Evolutionary conservation across 2,888 invertebrate genomes (phyloP).

Genomic region (Lasioglossum morio): DNA sequence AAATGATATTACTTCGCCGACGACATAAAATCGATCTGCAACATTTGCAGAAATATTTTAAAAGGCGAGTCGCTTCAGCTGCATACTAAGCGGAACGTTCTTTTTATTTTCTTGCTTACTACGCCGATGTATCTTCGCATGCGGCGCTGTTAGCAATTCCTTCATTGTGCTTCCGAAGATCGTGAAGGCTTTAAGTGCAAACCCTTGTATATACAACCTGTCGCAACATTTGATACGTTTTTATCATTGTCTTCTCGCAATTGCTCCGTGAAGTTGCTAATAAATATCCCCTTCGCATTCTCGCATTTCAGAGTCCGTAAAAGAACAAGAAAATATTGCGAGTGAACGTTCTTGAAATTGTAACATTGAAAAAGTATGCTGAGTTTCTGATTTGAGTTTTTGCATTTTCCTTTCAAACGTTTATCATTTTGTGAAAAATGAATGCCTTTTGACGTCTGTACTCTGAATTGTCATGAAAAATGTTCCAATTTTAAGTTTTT

Average conservation of each 20-base stretch:
- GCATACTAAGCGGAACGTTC: conserved; percentile 3
- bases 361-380: neutral
- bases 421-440: no score
- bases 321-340: neutral
- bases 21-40: neutral
- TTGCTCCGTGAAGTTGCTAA: neutral
- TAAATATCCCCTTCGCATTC: neutral
- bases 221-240: neutral
- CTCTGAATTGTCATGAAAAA: no score
- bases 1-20: neutral
- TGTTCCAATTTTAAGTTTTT: no score
- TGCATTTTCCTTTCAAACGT: neutral
- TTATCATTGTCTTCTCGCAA: neutral
- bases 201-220: neutral
- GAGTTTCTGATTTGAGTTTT: neutral
- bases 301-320: neutral
- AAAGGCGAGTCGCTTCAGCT: neutral
- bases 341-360: neutral
- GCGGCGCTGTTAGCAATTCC: neutral
- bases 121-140: neutral
- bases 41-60: conserved; percentile 10
- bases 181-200: conserved; percentile 1
- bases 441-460: no score
- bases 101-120: neutral
- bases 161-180: neutral